Percentiles rank a stretch among this genome's conserved stretches.
Conservation (phyloP, 2,888 invertebrate species). For the Lithophane leautieri region DNA sequence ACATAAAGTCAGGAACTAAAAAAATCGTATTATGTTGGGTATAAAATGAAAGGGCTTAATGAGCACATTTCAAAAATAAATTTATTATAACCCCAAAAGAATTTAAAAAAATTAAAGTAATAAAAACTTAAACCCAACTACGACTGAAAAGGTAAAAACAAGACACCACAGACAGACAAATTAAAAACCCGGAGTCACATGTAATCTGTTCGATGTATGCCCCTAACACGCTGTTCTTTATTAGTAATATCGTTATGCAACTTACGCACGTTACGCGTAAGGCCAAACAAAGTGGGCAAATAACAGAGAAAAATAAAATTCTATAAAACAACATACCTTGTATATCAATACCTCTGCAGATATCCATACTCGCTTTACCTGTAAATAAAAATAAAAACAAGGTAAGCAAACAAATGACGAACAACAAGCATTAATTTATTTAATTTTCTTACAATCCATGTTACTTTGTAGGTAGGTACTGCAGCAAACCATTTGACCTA, state of each 20-base stretch:
- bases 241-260: not conserved
- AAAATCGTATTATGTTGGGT: no score
- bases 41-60: no score
- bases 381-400: constrained; percentile 44
- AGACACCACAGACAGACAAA: no score
- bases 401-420: constrained; percentile 13
- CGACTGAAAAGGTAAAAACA: no score
- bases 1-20: no score
- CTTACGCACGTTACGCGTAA: not conserved
- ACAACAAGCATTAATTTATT: constrained; percentile 21
- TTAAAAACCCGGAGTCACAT: no score
- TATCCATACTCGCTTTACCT: constrained; percentile 37
- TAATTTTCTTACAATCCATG: constrained; percentile 39
- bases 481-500: constrained; percentile 46
- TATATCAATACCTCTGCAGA: not conserved
- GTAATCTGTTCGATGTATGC: no score
- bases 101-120: no score
- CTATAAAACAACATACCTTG: not conserved
- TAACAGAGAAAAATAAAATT: not conserved
- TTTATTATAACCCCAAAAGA: no score
- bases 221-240: no score
- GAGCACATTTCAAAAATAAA: no score
- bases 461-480: constrained; percentile 33
- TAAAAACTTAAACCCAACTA: no score
- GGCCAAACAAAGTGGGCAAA: not conserved